These are phyloP conservation scores for Drosophila gaucha DNA, from an alignment of 2,888 invertebrate genomes.

Conservation along the genomic window DNA sequence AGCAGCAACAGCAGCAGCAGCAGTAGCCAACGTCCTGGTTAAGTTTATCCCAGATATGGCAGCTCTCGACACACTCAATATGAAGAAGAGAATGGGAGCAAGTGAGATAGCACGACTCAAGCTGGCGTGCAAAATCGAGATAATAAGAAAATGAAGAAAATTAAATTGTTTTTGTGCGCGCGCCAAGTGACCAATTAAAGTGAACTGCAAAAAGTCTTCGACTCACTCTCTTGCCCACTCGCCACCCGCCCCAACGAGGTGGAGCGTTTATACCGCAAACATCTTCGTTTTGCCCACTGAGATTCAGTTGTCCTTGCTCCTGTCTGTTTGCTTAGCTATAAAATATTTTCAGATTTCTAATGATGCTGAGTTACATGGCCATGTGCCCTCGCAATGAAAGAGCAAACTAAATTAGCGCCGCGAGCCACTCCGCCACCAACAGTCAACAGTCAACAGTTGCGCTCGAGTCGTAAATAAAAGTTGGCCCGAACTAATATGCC, in stretches of 20 bases:
- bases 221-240: slow-evolving; percentile 30
- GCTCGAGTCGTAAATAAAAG: slow-evolving; percentile 70
- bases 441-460: slow-evolving; percentile 42
- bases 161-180: slow-evolving; percentile 75
- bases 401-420: slow-evolving; percentile 71
- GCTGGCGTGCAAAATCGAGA: slow-evolving; percentile 69
- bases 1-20: slow-evolving; percentile 8
- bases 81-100: neutral
- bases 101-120: slow-evolving; percentile 12
- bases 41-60: slow-evolving; percentile 23
- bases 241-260: neutral
- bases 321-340: slow-evolving; percentile 72
- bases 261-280: slow-evolving; percentile 16
- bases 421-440: slow-evolving; percentile 60
- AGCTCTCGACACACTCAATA: slow-evolving; percentile 17
- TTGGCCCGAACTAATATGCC: slow-evolving; percentile 75
- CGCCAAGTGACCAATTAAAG: slow-evolving; percentile 79
- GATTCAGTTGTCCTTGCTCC: slow-evolving; percentile 44
- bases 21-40: slow-evolving; percentile 18
- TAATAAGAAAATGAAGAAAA: slow-evolving; percentile 80
- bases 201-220: slow-evolving; percentile 64
- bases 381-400: slow-evolving; percentile 28
- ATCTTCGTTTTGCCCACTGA: slow-evolving; percentile 38
- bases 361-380: slow-evolving; percentile 44
- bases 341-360: slow-evolving; percentile 74